A percentile compares a stretch with the other conserved stretches of the same genome.
These are phyloP conservation scores for Dione juno DNA, from an alignment of 2,888 invertebrate genomes.

Conservation along the genomic window DNA sequence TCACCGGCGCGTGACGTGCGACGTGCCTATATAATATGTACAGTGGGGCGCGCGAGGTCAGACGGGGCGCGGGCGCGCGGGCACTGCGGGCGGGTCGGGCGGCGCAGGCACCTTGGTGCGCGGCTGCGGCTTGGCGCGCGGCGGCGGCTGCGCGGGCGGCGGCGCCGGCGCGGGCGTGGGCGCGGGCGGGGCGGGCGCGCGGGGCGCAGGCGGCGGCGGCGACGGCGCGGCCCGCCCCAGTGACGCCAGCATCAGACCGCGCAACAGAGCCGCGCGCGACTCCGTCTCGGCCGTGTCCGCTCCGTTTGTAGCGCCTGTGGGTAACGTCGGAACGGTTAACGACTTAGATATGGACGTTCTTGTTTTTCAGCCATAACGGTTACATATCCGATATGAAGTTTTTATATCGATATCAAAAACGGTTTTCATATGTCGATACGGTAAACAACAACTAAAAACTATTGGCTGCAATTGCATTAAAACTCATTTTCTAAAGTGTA, in stretches of 20 bases:
- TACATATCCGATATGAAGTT: too few species aligned
- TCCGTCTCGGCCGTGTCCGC: slow-evolving; percentile 63
- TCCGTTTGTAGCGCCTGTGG: slow-evolving; percentile 58
- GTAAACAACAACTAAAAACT: too few species aligned
- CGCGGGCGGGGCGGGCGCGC: slow-evolving; percentile 51
- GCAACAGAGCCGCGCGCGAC: slow-evolving; percentile 72
- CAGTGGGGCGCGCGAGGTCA: slow-evolving; percentile 58
- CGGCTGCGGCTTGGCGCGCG: slow-evolving; percentile 73
- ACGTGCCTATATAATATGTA: slow-evolving; percentile 57
- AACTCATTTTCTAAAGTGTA: too few species aligned
- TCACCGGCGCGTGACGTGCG: slow-evolving; percentile 51
- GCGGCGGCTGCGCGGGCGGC: slow-evolving; percentile 53
- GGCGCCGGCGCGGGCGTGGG: slow-evolving; percentile 52
- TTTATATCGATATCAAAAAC: too few species aligned
- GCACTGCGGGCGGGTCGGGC: slow-evolving; percentile 51
- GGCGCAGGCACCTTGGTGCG: slow-evolving; percentile 68
- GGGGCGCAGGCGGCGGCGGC: slow-evolving; percentile 51
- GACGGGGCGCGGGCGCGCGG: slow-evolving; percentile 46
- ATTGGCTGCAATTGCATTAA: too few species aligned
- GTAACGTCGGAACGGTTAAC: too few species aligned
- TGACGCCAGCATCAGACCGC: slow-evolving; percentile 76
- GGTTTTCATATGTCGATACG: too few species aligned
- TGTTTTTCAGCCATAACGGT: too few species aligned
- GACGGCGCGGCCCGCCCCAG: slow-evolving; percentile 66
- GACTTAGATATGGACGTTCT: too few species aligned